Base-by-base conservation (phyloP, 2,888 invertebrate species). In the Deilephila porcellus region DNA sequence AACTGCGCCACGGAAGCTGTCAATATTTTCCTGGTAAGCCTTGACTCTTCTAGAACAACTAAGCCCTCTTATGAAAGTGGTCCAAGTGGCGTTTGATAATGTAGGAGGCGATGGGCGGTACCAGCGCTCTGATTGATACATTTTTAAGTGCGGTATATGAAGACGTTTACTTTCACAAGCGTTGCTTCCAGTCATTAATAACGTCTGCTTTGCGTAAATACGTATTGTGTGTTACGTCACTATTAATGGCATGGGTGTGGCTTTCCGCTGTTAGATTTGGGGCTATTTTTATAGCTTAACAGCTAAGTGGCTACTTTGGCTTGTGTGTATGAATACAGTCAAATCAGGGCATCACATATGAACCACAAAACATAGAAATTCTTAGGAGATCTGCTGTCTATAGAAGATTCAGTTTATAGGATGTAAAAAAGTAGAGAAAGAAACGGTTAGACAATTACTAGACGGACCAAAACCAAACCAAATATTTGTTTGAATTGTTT, bases 81-180 rank as follows among this genome's bases (percentile, higher is more conserved):
- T 84, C 83, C 85, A 85, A 82, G 83, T 82, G 20, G 8, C 37
- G 81, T 82, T 79, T 81, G 85, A 84, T 85, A 84, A 85, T 81
- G 79, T 83, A 81, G 80, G 83, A 82, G 75, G 83, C 76, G 67
- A 78, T 76, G 79, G 74, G 79, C 78, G 82, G 83, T 79, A n/a
- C 56, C 80, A 74, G 82, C 83, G 76, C 76, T 77, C 81, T 83
- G 86, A 85, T 85, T 85, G 85, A 85, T 85, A 82, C 78, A 82
- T 76, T 86, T 85, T 83, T 85, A 85, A 85, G 81, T 84, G 81
- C 81, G 79, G 78, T 32, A 52, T 67, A 72, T 56, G 19, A 70
- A 62, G 70, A 71, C 56, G 62, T 71, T 73, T 71, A 45, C 45
- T 60, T 29, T 71, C 29, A 34, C 71, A 14, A 60, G 71, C 60